Base-by-base conservation (phyloP, 1,140 invertebrate genomes). In the Megalonaias nervosa region DNA sequence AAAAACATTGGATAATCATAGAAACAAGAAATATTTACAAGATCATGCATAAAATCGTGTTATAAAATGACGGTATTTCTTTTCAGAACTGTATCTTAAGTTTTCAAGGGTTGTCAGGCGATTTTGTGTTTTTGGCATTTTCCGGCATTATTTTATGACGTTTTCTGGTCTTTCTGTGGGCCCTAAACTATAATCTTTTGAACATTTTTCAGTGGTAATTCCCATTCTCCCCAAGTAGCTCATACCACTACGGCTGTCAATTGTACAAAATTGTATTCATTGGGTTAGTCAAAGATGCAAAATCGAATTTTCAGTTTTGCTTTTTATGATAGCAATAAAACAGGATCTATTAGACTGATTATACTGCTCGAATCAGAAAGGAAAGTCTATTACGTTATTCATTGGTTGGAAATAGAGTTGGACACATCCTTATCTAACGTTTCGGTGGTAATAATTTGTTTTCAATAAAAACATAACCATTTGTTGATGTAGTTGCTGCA, bases 291-390 rank as follows among this genome's bases (percentile, higher is more conserved):
- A 66, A 74, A 48, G 61, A 61, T 74, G 57, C 59, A 62, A 58
- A 72, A n/a, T n/a, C 6, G 71, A 72, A 72, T 62, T 31, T 72
- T 23, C 71, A 62, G 48, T 64, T 62, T 72, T 72, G 60, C 61
- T 62, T 62, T 31, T 19, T 61, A 72, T 68, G 19, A 62, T 17
- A 31, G 61, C 48, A 64, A 48, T 56, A 48, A 16, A 73, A 56
- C 19, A 58, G 23, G 55, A 72, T 60, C 60, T 67, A 23, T 21
- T 78, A n/a, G 60, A 62, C 69, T 48, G 17, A 23, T 69, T 75
- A 14, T 67, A 61, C 1, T 69, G 48, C 56, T 38, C 55, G 17
- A n/a, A 23, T 31, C 56, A 26, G 14, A 57, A 67, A 66, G 38
- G 26, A 14, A 56, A 12, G 23, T 72, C 31, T 72, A 38, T 60